Evolutionary conservation across 2,113 vertebrate species (phyloP).

Genomic region (Anolis carolinensis): DNA sequence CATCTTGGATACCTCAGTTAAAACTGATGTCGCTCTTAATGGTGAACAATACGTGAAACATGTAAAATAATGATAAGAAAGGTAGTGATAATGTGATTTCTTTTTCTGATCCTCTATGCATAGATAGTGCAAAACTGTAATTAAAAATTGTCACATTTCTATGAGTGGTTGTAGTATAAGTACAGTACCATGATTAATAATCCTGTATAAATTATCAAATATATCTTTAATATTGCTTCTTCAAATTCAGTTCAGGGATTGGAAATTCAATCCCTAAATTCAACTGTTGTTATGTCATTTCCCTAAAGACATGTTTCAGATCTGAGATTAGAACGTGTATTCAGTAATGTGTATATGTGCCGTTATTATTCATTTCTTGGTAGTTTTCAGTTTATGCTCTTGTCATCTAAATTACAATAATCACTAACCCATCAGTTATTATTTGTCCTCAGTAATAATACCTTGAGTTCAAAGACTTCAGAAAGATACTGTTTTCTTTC

Average conservation of each 20-base stretch:
- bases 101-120: neutral
- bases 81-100: neutral
- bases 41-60: too few relatives aligned
- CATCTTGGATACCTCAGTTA: too few relatives aligned
- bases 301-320: too few relatives aligned
- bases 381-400: neutral
- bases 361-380: neutral
- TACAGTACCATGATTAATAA: neutral
- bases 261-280: too few relatives aligned
- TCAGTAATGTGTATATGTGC: neutral
- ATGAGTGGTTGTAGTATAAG: neutral
- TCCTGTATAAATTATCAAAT: neutral
- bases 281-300: too few relatives aligned
- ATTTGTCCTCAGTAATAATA: neutral
- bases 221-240: neutral
- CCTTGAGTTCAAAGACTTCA: neutral
- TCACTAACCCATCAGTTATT: neutral
- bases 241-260: neutral
- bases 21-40: too few relatives aligned
- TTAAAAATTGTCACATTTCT: neutral
- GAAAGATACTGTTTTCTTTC: neutral
- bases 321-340: neutral
- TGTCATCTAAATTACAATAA: constrained; percentile 7
- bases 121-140: neutral
- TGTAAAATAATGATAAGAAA: neutral